Conservation (phyloP, 2,113 vertebrate species). For the Tauraco erythrolophus region DNA sequence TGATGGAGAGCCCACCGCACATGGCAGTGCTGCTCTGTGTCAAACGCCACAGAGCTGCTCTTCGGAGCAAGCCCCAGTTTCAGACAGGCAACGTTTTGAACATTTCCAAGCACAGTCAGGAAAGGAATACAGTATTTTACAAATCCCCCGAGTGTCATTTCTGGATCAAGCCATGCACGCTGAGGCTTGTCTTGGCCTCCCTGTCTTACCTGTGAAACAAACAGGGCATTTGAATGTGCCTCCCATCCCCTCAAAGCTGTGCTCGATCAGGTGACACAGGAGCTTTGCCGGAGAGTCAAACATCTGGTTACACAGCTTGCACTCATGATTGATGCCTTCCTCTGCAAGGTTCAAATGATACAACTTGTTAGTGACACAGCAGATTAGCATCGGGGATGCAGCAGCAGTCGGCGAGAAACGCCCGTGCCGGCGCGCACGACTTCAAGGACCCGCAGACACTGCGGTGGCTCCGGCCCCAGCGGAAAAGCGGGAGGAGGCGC, state of each 20-base stretch:
- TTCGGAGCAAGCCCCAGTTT: not conserved
- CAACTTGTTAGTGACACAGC: slow-evolving; percentile 76
- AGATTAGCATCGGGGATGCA: slow-evolving; percentile 59
- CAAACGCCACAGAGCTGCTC: not conserved
- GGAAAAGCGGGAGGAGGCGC: fast-evolving
- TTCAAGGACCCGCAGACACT: not conserved
- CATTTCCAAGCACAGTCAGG: not conserved
- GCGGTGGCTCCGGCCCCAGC: fast-evolving
- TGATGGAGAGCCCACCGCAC: fast-evolving
- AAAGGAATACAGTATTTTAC: slow-evolving; percentile 62
- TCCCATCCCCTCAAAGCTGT: slow-evolving; percentile 99
- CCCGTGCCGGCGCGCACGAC: fast-evolving
- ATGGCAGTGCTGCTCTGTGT: not conserved
- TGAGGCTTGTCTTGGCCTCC: slow-evolving; percentile 60
- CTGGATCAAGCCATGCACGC: slow-evolving; percentile 69
- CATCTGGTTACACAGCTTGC: slow-evolving; percentile 99
- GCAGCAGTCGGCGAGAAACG: not conserved
- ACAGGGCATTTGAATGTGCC: slow-evolving; percentile 99
- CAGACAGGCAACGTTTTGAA: not conserved
- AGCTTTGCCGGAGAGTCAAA: slow-evolving; percentile 99
- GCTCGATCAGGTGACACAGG: slow-evolving; percentile 99
- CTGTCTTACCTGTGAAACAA: slow-evolving; percentile 98
- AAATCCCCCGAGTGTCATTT: slow-evolving; percentile 66
- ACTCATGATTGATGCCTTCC: slow-evolving; percentile 99
- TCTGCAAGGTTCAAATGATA: slow-evolving; percentile 92